Conservation (phyloP, 2,797 vertebrate species). For the Kryptopterus vitreolus region DNA sequence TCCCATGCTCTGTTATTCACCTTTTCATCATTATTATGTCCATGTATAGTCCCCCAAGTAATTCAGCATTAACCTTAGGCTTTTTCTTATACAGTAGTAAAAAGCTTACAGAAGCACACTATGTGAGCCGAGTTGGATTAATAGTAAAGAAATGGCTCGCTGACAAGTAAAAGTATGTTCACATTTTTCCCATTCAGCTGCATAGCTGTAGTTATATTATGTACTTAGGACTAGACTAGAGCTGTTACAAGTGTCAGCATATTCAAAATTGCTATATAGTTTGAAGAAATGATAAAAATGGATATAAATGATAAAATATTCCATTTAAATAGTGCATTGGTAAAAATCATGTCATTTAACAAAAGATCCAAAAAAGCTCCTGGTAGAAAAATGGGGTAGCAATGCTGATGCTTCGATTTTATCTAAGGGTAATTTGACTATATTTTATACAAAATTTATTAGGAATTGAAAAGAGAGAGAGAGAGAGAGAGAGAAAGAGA, state of each 20-base stretch:
- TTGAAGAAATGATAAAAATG: constrained; percentile 24
- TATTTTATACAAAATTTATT: constrained; percentile 1
- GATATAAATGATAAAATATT: constrained; percentile 18
- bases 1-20: constrained; percentile 31
- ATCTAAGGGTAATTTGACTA: constrained; percentile 7
- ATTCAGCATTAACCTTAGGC: constrained; percentile 32
- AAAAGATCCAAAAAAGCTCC: constrained; percentile 4
- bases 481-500: too few relatives aligned
- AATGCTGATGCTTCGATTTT: constrained; percentile 22
- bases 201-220: constrained; percentile 17
- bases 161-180: constrained; percentile 19
- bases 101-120: constrained; percentile 10
- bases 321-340: constrained; percentile 2
- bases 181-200: constrained; percentile 5
- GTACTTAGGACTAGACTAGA: constrained; percentile 9
- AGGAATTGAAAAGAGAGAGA: too few relatives aligned
- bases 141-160: constrained; percentile 15
- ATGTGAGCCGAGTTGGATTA: constrained; percentile 14
- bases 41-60: constrained; percentile 11
- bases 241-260: constrained; percentile 22
- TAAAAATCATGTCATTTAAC: constrained; percentile 13
- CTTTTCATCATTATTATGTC: constrained; percentile 41
- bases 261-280: constrained; percentile 20
- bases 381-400: background rate
- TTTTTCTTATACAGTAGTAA: constrained; percentile 7